Evolutionary conservation across 2,797 vertebrate genomes (phyloP), one percentile per base, ranked within the genome.

Genomic region (Enteromius fasciolatus): DNA sequence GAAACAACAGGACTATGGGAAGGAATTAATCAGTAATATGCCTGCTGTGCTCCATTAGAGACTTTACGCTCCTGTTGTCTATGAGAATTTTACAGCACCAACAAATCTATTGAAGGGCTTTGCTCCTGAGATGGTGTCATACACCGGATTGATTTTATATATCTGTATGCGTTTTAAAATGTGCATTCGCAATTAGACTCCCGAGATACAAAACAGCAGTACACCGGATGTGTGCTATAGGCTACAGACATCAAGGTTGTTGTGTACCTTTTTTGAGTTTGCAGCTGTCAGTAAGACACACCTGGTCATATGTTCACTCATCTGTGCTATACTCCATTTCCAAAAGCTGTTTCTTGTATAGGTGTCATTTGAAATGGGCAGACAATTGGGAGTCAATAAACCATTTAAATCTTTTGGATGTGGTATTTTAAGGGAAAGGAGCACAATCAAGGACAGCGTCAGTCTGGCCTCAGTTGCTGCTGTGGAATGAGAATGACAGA

Each of bases 401-500:
- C 17, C 46, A 10, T 8, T 63, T 76, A 36, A 78, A 78, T 39
- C 3, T 74, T 86, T 80, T 78, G 50, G 50, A 54, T 54, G 50
- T 83, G 80, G 48, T 81, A 33, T 80, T 68, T 74, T 36, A 83
- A 31, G 74, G 25, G 63, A 36, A 63, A 54, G 48, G 17, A 76
- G 67, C 73, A 83, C 18, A 41, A 46, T 72, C 9, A 68, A 66
- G 46, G 63, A 50, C 66, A 70, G 68, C 4, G 11, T 33, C 31
- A 17, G 36, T 41, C 61, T 67, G 81, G 69, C 68, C 81, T 78
- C 85, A 76, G 76, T 70, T 87, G 86, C 54, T 80, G 70, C 72
- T 72, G n/a, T 72, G 25, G 41, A 72, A 31, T 48, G 67, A 85
- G 86, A 89, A 75, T 86, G 85, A 87, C 88, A 84, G 82, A 84